phyloP scores from a whole-genome alignment of 2,113 vertebrate genomes.

The Lepidiolamprologus cunningtoni region DNA sequence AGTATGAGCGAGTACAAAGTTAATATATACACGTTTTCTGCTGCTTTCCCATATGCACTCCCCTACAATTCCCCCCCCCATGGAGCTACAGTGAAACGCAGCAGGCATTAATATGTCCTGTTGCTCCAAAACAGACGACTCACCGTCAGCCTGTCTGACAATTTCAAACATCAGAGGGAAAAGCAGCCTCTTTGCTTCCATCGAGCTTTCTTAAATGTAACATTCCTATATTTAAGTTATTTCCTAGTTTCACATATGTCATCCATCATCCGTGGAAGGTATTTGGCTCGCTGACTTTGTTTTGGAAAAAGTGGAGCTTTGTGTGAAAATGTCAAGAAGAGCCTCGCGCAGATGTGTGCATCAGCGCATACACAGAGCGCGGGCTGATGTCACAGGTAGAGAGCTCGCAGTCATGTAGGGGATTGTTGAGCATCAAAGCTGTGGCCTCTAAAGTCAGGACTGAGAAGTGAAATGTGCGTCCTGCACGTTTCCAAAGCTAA shows the following conservation, averaged over 20 bases:
- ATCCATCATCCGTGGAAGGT: background rate
- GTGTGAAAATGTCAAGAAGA: background rate
- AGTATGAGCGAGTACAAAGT: background rate
- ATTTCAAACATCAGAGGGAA: background rate
- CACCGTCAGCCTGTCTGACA: background rate
- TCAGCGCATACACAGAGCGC: background rate
- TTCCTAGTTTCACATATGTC: background rate
- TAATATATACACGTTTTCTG: background rate
- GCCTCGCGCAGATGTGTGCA: background rate
- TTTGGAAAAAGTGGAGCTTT: background rate
- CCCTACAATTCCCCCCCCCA: background rate
- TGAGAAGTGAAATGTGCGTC: background rate
- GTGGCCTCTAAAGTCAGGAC: background rate
- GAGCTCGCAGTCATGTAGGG: background rate
- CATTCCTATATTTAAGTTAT: background rate
- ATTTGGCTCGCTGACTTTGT: background rate
- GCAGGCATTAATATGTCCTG: conserved; percentile 15
- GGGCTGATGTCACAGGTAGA: background rate
- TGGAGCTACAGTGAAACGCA: conserved; percentile 11
- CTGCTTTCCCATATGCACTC: background rate
- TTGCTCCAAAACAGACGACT: background rate
- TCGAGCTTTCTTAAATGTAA: background rate
- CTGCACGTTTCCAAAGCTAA: background rate
- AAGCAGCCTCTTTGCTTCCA: background rate
- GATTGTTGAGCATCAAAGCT: background rate